Base-by-base conservation (phyloP, 2,113 vertebrate genomes). In the Phrynocephalus versicolor region DNA sequence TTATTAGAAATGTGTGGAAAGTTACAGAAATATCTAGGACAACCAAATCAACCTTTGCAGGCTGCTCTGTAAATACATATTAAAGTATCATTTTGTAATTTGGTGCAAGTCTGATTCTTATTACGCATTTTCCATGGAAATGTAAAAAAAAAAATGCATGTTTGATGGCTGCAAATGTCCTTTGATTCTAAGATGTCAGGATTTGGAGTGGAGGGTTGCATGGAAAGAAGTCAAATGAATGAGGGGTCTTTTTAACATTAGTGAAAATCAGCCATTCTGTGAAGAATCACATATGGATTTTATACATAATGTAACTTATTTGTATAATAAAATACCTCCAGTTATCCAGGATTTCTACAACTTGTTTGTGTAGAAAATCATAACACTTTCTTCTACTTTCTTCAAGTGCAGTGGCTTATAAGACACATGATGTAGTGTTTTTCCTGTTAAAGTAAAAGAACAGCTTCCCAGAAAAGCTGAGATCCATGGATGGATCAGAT, bases 91-190 rank as follows among this genome's bases (percentile, higher is more conserved):
- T 90, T 25, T 90, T 93, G 85, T 88, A 85, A 89, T 82, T 82
- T 90, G 92, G 92, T 92, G 93, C 90, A 76, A 89, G 88, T 90
- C 94, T 94, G 91, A 25, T 88, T 87, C 88, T 94, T 90, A 94
- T n/a, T 89, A 79, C 87, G 81, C 84, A 16, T 75, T 92, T 92
- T 86, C 37, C n/a, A 84, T 58, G 64, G 14, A 18, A 9, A 33
- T 76, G 79, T 90, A 82, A 90, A 82, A 55, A 39, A 89, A 82
- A 90, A 82, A 55, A 39, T n/a, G 25, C 35, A 21, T 58, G 45
- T 57, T 3, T 19, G 35, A 35, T 1, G 27, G 16, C 3, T 83
- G 81, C 2, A n/a, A 37, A 39, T 39, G 57, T 33, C 35, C 18
- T 35, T 60, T 35, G 3, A 6, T 60, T 16, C 55, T 33, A 25